Base-by-base conservation (phyloP, 1,140 invertebrate genomes). In the Asbolus verrucosus region DNA sequence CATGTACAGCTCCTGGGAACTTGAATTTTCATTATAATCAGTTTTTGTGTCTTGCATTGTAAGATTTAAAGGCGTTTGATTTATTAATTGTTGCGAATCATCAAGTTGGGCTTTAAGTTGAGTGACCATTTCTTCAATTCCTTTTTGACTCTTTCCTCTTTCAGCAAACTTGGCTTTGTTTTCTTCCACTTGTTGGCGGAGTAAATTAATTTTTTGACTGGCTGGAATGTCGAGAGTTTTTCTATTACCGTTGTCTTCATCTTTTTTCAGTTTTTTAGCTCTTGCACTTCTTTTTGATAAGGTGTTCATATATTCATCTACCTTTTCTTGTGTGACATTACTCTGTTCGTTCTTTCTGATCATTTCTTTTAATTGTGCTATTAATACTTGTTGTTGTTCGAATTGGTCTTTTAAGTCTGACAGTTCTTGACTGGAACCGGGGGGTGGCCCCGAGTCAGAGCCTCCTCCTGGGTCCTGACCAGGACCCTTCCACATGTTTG, bases 151-250 rank as follows among this genome's bases (percentile, higher is more conserved):
- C 24, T 79, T 81, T 4, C 79, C 81, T 8, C 82, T 75, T 76
- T 83, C 79, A 1, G 82, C 82, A 71, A 84, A 75, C 75, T 78
- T 78, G 4, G 77, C 78, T 13, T 83, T 80, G 73, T 84, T 85
- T 73, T 85, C 79, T 72, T 85, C 84, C 14, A 85, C 71, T 74
- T 85, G 84, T 67, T 84, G 81, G 8, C 83, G 80, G 1, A 85
- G 67, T 65, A 85, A 78, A 72, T 80, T 78, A 9, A 85, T 77
- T 72, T 84, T 85, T 69, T 85, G 83, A 72, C 77, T 84, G 50
- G 82, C 82, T 43, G 78, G 78, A 27, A 71, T 81, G 38, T 80
- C 74, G 31, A 77, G 41, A n/a, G 65, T 75, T 43, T 31, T 73
- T 46, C n/a, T 67, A 31, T 21, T 63, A 46, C 30, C 39, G n/a